Evolutionary conservation across 2,797 vertebrate genomes (phyloP).

Genomic region (Dermochelys coriacea): DNA sequence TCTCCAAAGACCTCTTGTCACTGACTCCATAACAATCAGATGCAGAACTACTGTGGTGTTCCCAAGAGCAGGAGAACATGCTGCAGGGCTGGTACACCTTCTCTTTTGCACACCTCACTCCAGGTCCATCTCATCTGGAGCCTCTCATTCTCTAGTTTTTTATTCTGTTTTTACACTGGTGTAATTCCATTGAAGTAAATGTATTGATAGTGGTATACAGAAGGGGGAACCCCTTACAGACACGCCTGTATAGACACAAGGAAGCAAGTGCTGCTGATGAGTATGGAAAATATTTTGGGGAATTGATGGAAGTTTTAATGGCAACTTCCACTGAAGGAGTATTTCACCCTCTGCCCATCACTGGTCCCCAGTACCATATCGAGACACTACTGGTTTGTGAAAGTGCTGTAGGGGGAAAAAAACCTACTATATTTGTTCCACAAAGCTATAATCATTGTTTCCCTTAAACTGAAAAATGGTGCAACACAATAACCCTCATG

Average conservation of each 20-base stretch:
- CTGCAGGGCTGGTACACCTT: not conserved
- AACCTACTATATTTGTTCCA: not conserved
- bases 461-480: not conserved
- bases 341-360: not conserved
- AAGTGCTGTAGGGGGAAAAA: not conserved
- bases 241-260: not conserved
- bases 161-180: not conserved
- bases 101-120: rapidly evolving
- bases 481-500: not conserved
- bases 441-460: not conserved
- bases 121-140: not conserved
- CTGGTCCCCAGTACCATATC: not conserved
- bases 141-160: not conserved
- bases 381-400: not conserved
- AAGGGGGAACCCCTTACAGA: not conserved
- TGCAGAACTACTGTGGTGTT: not conserved
- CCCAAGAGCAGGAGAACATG: not conserved
- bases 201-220: not conserved
- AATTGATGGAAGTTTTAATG: not conserved
- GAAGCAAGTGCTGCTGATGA: not conserved
- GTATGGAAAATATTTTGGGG: not conserved
- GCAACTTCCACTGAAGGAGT: not conserved
- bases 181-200: not conserved
- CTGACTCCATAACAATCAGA: not conserved
- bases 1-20: not conserved